These are phyloP conservation scores for Macrophya alboannulata DNA, from an alignment of 2,888 invertebrate species.

Conservation along the genomic window DNA sequence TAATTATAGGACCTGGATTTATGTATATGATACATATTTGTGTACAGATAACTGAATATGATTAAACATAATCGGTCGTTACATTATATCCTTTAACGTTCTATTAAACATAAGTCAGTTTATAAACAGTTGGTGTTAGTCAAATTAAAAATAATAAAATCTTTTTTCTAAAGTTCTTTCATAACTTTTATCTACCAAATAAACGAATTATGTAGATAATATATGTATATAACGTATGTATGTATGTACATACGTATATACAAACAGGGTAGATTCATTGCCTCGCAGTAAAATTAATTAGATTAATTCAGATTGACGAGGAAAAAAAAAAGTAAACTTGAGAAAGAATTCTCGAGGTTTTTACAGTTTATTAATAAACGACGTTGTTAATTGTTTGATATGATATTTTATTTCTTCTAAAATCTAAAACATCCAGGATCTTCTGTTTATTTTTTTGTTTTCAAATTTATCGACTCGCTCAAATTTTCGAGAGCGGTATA, in stretches of 20 bases:
- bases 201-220: background rate
- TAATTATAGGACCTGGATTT: background rate
- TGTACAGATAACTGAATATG: conserved; percentile 9
- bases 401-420: background rate
- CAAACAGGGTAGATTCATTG: background rate
- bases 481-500: too few species aligned
- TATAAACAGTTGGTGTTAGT: conserved; percentile 43
- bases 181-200: background rate
- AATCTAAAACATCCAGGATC: too few species aligned
- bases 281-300: too few species aligned
- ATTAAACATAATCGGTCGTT: background rate
- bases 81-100: conserved; percentile 17
- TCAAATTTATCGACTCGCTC: too few species aligned
- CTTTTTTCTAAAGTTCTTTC: conserved; percentile 21
- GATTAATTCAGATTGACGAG: too few species aligned
- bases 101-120: conserved; percentile 12
- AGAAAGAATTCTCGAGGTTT: background rate
- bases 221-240: background rate
- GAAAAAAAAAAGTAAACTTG: background rate
- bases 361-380: background rate
- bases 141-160: conserved; percentile 24
- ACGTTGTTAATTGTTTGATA: background rate
- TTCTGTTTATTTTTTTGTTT: too few species aligned
- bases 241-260: background rate
- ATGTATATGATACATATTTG: conserved; percentile 35